Percentiles rank a stretch among this genome's conserved stretches.
These are phyloP conservation scores for Drosophila colorata DNA, from an alignment of 2,888 invertebrate species.

Conservation along the genomic window DNA sequence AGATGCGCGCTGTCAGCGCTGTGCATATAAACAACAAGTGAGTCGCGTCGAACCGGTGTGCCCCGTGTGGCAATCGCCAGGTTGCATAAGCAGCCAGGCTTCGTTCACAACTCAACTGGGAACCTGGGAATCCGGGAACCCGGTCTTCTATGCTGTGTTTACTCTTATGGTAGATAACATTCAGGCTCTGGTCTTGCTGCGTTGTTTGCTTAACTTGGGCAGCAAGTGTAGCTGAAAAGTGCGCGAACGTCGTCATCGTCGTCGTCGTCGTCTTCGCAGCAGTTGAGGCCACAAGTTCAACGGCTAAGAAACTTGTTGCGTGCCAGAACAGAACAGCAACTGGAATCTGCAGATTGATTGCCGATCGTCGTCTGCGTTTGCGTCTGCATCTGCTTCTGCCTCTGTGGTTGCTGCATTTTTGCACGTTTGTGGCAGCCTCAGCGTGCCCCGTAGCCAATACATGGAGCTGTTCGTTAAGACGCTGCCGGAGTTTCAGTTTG, in stretches of 20 bases:
- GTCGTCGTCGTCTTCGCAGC: conserved; percentile 3
- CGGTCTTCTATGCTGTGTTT: conserved; percentile 43
- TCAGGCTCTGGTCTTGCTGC: conserved; percentile 18
- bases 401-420: conserved; percentile 66
- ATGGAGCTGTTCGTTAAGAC: conserved; percentile 37
- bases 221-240: conserved; percentile 60
- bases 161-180: conserved; percentile 59
- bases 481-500: conserved; percentile 43
- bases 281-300: conserved; percentile 75
- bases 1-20: conserved; percentile 34
- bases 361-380: conserved; percentile 56
- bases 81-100: conserved; percentile 60
- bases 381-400: conserved; percentile 11
- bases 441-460: conserved; percentile 5
- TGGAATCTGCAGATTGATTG: conserved; percentile 79
- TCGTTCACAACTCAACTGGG: conserved; percentile 4
- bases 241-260: conserved; percentile 14
- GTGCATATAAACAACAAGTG: conserved; percentile 47
- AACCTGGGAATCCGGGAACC: conserved; percentile 37
- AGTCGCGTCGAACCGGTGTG: conserved; percentile 25
- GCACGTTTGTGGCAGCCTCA: conserved; percentile 61
- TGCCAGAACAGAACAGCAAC: conserved; percentile 57
- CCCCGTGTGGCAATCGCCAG: conserved; percentile 24
- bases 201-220: conserved; percentile 61
- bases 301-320: conserved; percentile 68